Evolutionary conservation across 1,140 invertebrate species (phyloP), one percentile per base, ranked within the genome.

Genomic region (Coboldia fuscipes): DNA sequence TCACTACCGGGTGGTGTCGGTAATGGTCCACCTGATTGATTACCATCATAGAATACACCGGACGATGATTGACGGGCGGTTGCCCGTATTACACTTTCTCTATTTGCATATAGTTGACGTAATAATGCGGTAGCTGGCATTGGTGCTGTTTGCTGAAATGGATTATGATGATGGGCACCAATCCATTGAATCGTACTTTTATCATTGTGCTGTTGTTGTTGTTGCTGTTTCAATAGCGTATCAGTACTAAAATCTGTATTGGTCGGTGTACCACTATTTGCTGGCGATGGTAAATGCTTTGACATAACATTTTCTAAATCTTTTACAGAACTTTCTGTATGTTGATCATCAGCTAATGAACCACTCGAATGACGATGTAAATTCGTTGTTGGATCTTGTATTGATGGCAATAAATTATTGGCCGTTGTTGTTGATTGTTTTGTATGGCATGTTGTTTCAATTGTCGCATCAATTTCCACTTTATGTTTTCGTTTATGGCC

Each of bases 261-360:
- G 13, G 62, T 51, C 4, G 68, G 60, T 33, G 66, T 29, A 17
- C 17, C 9, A 19, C 15, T 20, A 32, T 20, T 32, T 3, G 52
- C 48, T 2, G 66, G 60, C 5, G 68, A 64, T 0, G 88, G 86
- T 26, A 93, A 58, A 60, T 94, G 88, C 50, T 92, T 89, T 15
- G 88, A 90, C 88, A 93, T 96, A 10, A 84, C 86, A 45, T 90
- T 84, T 55, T 96, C 88, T 39, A 93, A 60, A 45, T 93, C 86
- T 51, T 88, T 85, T 0, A 89, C 51, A 3, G 51, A 50, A 3
- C 46, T 43, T 27, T 54, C 50, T 0, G 45, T 21, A 36, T 41
- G 39, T 18, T 41, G 34, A n/a, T 41, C 38, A 23, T 32, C 36
- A 13, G 30, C 27, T 14, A 20, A 21, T 32, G 50, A 18, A 18